These are phyloP conservation scores for Cydia strobilella DNA, from an alignment of 1,140 invertebrate species.

Conservation along the genomic window DNA sequence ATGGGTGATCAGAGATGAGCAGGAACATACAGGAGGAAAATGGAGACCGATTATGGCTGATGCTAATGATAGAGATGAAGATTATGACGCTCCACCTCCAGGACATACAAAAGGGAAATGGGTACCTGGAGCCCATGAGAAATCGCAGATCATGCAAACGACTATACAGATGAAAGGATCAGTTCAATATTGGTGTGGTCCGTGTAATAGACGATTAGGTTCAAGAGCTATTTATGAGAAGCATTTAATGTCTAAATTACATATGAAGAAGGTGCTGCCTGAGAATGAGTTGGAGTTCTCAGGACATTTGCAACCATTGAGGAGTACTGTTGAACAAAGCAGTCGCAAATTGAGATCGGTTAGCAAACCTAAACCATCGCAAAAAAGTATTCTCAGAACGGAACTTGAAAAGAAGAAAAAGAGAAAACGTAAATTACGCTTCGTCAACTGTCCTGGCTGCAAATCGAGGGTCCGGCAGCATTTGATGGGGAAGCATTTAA, in stretches of 20 bases:
- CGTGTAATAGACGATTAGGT: constrained; percentile 87
- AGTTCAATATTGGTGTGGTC: constrained; percentile 88
- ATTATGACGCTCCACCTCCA: constrained; percentile 82
- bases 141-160: constrained; percentile 78
- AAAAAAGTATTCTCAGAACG: constrained; percentile 48
- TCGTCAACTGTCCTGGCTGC: constrained; percentile 85
- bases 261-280: constrained; percentile 84
- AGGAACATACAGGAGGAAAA: constrained; percentile 70
- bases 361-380: constrained; percentile 52
- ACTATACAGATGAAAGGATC: constrained; percentile 76
- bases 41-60: constrained; percentile 75
- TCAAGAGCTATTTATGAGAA: constrained; percentile 87
- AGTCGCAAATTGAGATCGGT: constrained; percentile 60
- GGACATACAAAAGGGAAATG: constrained; percentile 88
- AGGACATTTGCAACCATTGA: constrained; percentile 63
- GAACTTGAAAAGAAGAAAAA: constrained; percentile 67
- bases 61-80: constrained; percentile 68
- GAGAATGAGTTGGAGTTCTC: constrained; percentile 84
- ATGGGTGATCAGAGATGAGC: constrained; percentile 70
- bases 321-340: constrained; percentile 61
- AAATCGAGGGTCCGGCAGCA: constrained; percentile 83
- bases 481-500: constrained; percentile 90
- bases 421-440: constrained; percentile 81
- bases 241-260: constrained; percentile 87
- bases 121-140: constrained; percentile 84